A percentile compares a stretch with the other conserved stretches of the same genome.
Evolutionary conservation across 2,797 vertebrate genomes (phyloP).

Genomic region (Gila robusta): DNA sequence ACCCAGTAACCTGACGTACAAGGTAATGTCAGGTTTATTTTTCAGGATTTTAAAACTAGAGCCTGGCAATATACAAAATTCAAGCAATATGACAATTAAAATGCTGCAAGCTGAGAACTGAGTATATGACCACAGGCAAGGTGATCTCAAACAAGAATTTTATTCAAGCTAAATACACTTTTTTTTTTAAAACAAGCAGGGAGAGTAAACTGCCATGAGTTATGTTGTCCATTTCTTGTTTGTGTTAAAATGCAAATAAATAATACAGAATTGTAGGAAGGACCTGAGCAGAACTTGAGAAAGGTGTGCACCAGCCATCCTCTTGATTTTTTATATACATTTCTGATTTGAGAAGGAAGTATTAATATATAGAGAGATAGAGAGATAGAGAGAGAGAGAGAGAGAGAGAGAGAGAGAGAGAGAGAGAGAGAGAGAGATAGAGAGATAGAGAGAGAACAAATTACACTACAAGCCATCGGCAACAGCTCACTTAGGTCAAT

Average conservation of each 20-base stretch:
- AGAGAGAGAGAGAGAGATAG: background rate
- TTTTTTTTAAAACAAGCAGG: background rate
- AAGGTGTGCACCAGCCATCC: background rate
- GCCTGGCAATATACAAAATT: background rate
- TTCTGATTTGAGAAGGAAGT: background rate
- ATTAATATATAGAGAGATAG: too few relatives aligned
- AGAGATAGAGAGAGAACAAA: background rate
- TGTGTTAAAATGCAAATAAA: background rate
- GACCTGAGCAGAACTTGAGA: background rate
- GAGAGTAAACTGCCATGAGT: conserved; percentile 6
- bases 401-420: background rate
- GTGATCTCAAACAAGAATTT: conserved; percentile 23
- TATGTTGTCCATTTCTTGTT: background rate
- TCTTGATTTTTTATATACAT: background rate
- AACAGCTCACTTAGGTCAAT: conserved; percentile 1
- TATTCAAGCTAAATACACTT: background rate
- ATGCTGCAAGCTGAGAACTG: conserved; percentile 9
- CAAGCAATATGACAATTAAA: conserved; percentile 13
- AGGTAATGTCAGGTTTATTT: conserved; percentile 12
- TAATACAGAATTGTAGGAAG: background rate
- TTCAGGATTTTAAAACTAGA: conserved; percentile 1
- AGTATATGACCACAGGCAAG: conserved; percentile 36
- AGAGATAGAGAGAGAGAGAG: background rate
- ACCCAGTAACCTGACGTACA: conserved; percentile 6
- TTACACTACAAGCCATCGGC: conserved; percentile 7